Base-by-base conservation (phyloP, 2,888 invertebrate species). In the Elegia similella region DNA sequence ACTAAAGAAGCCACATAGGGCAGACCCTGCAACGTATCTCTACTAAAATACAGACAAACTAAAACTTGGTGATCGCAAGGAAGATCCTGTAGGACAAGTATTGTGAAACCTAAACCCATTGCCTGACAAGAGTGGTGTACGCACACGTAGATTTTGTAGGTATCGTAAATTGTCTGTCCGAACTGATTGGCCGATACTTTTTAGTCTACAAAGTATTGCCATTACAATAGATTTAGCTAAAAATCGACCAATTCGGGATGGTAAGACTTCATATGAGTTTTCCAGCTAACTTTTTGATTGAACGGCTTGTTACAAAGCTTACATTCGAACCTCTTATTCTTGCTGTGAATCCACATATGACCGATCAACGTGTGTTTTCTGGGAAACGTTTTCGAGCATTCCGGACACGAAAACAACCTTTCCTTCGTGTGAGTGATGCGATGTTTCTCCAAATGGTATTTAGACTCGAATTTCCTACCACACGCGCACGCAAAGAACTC, bases 371-470 rank as follows among this genome's bases (percentile, higher is more conserved):
- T 82, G n/a, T 80, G 80, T 61, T 84, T 85, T 17, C 85, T 72
- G 1, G 78, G 73, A 63, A 88, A 89, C 0, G 73, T 67, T 57
- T 92, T 92, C 0, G 80, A 67, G 57, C 93, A 93, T 0, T 87
- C 77, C 12, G 77, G 73, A 61, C 93, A 93, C n/a, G 79, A 71
- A 58, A 86, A 92, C 0, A 84, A 75, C 60, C 88, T 90, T 54
- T 86, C 86, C 7, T 86, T 87, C 0, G 90, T 89, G 64, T 93
- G 92, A 0, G 82, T 80, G 1, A 89, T 78, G 73, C 84, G 75
- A 61, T 93, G 93, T 12, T 84, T 83, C 10, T 85, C 79, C 13
- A 93, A 67, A 55, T 75, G 76, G 13, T 86, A 78, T 56, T 88
- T 89, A 0, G 78, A 77, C 50, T 80, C 84, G 59, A 92, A 93